These are phyloP conservation scores for Drosophila pandora DNA, from an alignment of 1,140 invertebrate species.

Conservation along the genomic window DNA sequence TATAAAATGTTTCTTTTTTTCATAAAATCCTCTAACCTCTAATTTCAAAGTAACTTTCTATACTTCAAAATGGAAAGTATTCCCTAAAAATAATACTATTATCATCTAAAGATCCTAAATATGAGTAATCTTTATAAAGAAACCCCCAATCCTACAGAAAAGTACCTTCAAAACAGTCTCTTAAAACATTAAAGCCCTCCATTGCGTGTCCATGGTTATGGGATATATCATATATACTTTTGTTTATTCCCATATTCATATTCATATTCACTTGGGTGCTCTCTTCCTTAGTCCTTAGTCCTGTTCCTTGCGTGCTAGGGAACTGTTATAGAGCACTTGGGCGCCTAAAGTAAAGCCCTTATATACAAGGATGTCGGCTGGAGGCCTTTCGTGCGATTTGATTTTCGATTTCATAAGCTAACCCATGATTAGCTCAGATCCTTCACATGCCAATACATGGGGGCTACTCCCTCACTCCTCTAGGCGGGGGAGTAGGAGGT, in stretches of 20 bases:
- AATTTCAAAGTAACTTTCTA: too few species aligned
- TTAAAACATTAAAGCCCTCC: background rate
- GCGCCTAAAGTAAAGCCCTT: constrained; percentile 27
- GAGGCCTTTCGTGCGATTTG: constrained; percentile 20
- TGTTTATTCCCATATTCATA: background rate
- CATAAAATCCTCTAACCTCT: too few species aligned
- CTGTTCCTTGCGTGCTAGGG: constrained; percentile 30
- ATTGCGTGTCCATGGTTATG: background rate
- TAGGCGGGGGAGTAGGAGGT: too few species aligned
- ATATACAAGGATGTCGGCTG: constrained; percentile 21
- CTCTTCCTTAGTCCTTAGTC: background rate
- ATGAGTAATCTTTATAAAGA: too few species aligned
- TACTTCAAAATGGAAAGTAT: too few species aligned
- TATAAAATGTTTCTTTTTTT: too few species aligned
- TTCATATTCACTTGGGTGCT: background rate
- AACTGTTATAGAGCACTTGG: constrained; percentile 41
- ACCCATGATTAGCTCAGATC: constrained; percentile 67
- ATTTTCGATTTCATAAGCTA: constrained; percentile 65
- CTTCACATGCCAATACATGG: constrained; percentile 28
- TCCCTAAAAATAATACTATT: too few species aligned
- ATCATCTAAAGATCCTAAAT: too few species aligned
- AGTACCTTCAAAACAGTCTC: too few species aligned
- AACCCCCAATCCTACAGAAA: too few species aligned
- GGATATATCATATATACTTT: background rate
- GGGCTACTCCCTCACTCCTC: background rate